Percentiles rank a stretch among this genome's conserved stretches.
These are phyloP conservation scores for Myotis lucifugus DNA, from an alignment of 2,113 vertebrate genomes.

Conservation along the genomic window DNA sequence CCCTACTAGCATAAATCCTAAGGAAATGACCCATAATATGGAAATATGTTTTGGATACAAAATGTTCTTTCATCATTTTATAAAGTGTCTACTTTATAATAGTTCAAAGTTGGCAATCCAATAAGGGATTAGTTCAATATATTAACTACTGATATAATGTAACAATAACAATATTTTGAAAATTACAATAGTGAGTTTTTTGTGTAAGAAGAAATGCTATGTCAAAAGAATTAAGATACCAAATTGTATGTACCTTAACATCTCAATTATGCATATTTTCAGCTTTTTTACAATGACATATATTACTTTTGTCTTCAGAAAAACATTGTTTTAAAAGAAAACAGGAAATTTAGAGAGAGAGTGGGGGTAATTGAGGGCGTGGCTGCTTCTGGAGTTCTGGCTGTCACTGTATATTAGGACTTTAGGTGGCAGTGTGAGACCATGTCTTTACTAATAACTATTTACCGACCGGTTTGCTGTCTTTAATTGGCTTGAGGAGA, in stretches of 20 bases:
- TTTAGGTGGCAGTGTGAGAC: neutral
- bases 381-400: neutral
- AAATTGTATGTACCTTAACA: neutral
- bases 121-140: conserved; percentile 21
- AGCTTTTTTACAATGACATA: conserved; percentile 18
- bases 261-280: neutral
- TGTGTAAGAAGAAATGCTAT: conserved; percentile 18
- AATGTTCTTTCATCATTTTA: conserved; percentile 10
- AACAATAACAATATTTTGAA: conserved; percentile 10
- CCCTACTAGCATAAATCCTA: neutral
- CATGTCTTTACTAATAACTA: neutral
- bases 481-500: neutral
- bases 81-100: neutral
- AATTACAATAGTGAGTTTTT: conserved; percentile 34
- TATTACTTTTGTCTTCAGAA: neutral
- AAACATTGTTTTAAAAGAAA: conserved; percentile 49
- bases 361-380: neutral
- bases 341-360: neutral
- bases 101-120: neutral
- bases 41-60: neutral
- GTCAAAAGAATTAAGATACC: neutral
- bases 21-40: conserved; percentile 36
- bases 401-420: neutral
- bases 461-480: neutral
- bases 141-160: neutral